These are phyloP conservation scores for Apis laboriosa DNA, from an alignment of 1,140 invertebrate genomes.

Conservation along the genomic window DNA sequence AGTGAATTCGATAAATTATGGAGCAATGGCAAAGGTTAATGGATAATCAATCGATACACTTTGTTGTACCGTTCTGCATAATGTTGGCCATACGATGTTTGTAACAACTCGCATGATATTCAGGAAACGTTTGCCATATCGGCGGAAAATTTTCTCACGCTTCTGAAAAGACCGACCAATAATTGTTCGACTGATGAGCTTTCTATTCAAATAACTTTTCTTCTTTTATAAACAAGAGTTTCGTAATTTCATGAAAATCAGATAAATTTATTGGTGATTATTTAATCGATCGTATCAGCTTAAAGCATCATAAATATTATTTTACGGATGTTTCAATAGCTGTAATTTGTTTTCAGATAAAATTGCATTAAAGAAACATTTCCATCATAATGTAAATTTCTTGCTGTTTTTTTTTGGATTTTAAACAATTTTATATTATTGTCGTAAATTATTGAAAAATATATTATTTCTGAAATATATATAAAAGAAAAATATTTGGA, in stretches of 20 bases:
- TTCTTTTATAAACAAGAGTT: background rate
- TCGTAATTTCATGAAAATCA: background rate
- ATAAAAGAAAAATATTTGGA: too few species aligned
- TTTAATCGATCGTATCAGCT: too few species aligned
- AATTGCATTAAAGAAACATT: too few species aligned
- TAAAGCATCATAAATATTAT: too few species aligned
- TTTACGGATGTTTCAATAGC: too few species aligned
- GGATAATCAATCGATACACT: constrained; percentile 42
- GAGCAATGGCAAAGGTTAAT: constrained; percentile 32
- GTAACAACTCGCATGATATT: background rate
- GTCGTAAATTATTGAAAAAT: too few species aligned
- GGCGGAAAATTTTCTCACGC: constrained; percentile 15
- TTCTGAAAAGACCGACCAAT: background rate
- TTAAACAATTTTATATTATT: too few species aligned
- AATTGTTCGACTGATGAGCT: constrained; percentile 6
- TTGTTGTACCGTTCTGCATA: constrained; percentile 8
- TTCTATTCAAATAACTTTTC: background rate
- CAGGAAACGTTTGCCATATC: constrained; percentile 28
- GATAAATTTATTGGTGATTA: too few species aligned
- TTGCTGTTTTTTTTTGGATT: too few species aligned
- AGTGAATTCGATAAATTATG: constrained; percentile 31
- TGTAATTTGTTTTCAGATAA: too few species aligned
- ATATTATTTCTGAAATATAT: too few species aligned
- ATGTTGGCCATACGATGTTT: background rate
- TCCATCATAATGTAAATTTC: too few species aligned